phyloP scores from a whole-genome alignment of 2,888 invertebrate genomes.

The Acleris laterana region DNA sequence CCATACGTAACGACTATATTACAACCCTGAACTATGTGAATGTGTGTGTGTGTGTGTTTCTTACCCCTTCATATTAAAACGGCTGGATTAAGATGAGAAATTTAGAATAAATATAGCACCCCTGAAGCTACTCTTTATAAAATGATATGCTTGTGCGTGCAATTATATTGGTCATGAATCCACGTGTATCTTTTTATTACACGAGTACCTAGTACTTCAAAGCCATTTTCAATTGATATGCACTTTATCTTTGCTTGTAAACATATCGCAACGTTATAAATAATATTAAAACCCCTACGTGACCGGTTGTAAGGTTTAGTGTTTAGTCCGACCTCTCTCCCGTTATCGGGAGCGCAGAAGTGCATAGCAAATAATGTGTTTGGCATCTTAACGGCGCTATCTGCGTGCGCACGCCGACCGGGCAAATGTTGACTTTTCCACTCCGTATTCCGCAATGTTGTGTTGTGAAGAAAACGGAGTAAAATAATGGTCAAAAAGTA shows the following conservation, averaged over 20 bases:
- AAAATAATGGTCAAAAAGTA: constrained; percentile 8
- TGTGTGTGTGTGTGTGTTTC: too few relatives aligned
- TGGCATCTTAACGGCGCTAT: constrained; percentile 40
- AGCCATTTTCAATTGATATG: too few relatives aligned
- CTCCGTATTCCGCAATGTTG: constrained; percentile 21
- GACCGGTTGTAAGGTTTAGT: constrained; percentile 1
- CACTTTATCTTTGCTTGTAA: too few relatives aligned
- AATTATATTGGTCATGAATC: too few relatives aligned
- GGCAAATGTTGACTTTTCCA: constrained; percentile 46
- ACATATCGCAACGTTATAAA: background rate
- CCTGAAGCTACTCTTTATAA: background rate
- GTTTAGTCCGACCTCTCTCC: constrained; percentile 15
- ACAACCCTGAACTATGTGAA: too few relatives aligned
- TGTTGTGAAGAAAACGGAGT: background rate
- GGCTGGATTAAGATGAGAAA: background rate
- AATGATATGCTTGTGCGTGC: background rate
- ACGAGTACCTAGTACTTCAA: background rate
- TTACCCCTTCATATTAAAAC: too few relatives aligned
- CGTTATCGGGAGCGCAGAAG: constrained; percentile 20
- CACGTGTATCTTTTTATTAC: background rate
- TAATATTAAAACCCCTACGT: constrained; percentile 5
- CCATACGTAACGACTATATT: too few relatives aligned
- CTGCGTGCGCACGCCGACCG: constrained; percentile 43
- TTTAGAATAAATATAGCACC: too few relatives aligned
- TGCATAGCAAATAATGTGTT: constrained; percentile 10